Percentiles rank a stretch among this genome's conserved stretches.
phyloP scores from a whole-genome alignment of 2,888 invertebrate genomes.

The Lumbricus terrestris region DNA sequence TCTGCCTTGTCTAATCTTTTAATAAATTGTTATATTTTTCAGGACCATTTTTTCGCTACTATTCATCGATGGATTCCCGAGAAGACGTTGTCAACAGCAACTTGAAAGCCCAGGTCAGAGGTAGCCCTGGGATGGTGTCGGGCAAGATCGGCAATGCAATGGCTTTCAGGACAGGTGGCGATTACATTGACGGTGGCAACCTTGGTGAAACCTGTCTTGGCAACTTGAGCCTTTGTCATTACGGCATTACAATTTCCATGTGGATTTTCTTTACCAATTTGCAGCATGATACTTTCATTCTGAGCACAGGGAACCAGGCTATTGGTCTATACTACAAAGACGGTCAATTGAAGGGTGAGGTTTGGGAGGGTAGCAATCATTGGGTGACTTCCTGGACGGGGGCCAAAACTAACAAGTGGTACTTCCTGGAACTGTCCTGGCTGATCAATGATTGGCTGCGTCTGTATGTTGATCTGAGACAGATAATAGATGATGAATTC shows the following conservation, averaged over 20 bases:
- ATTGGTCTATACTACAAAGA: constrained; percentile 42
- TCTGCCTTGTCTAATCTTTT: neutral
- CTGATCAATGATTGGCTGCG: constrained; percentile 41
- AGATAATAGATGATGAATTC: constrained; percentile 32
- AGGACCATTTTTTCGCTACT: constrained; percentile 50
- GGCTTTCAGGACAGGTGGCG: constrained; percentile 47
- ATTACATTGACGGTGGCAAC: constrained; percentile 36
- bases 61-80: constrained; percentile 47
- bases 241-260: constrained; percentile 49
- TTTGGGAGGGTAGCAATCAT: constrained; percentile 40
- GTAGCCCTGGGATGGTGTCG: constrained; percentile 31
- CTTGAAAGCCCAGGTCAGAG: constrained; percentile 25
- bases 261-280: constrained; percentile 48
- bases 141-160: constrained; percentile 39
- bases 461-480: constrained; percentile 48
- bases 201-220: constrained; percentile 43
- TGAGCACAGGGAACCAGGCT: constrained; percentile 46
- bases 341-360: constrained; percentile 42
- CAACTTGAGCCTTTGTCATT: constrained; percentile 45
- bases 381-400: constrained; percentile 37
- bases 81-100: constrained; percentile 16
- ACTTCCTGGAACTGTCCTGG: constrained; percentile 56
- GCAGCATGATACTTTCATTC: constrained; percentile 40
- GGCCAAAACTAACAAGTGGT: constrained; percentile 46
- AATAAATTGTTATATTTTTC: constrained; percentile 3